These are phyloP conservation scores for Corydoras maculifer DNA, from an alignment of 2,113 vertebrate species.

Conservation along the genomic window DNA sequence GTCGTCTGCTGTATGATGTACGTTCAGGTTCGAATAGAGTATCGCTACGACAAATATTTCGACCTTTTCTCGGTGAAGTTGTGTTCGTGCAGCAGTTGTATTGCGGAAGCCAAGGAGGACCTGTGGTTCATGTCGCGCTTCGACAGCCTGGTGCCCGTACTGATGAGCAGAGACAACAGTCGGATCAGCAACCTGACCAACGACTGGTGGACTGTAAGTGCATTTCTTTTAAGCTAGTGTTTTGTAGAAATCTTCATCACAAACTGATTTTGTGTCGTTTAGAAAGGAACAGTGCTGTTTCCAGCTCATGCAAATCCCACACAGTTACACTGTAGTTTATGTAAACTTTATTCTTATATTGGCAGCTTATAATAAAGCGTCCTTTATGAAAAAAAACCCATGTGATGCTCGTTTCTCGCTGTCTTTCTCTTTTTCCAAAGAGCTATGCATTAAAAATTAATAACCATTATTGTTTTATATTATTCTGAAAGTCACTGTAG, in stretches of 20 bases:
- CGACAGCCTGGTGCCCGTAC: background rate
- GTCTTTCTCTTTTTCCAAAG: no score
- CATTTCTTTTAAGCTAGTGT: no score
- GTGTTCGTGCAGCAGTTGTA: background rate
- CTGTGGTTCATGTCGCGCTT: background rate
- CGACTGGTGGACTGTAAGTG: background rate
- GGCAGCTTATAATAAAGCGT: no score
- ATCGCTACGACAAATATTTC: background rate
- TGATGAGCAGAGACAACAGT: background rate
- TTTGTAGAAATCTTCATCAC: background rate
- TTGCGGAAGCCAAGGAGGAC: background rate
- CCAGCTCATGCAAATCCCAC: no score
- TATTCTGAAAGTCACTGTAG: no score
- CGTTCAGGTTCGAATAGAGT: background rate
- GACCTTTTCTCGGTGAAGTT: background rate
- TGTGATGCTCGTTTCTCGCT: no score
- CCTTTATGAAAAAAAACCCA: no score
- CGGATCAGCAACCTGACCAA: background rate
- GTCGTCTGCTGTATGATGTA: background rate
- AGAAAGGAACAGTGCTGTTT: background rate
- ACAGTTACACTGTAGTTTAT: no score
- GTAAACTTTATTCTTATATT: no score
- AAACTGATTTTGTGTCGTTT: background rate
- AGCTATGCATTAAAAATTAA: no score
- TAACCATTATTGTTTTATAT: no score